Percentiles rank a stretch among this genome's conserved stretches.
Evolutionary conservation across 2,113 vertebrate genomes (phyloP).

Genomic region (Sander lucioperca): DNA sequence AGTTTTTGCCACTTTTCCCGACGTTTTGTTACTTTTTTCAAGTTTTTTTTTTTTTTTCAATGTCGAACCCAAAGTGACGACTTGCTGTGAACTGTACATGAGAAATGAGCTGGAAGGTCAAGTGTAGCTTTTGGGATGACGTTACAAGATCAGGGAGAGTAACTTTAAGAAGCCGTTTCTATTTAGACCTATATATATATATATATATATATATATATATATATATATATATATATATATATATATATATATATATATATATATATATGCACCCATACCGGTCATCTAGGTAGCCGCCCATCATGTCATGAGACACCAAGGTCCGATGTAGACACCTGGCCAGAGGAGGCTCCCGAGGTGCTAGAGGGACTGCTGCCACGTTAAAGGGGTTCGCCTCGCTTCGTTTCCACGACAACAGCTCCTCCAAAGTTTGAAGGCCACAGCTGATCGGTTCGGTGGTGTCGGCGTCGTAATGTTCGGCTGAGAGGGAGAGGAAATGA

Average conservation of each 20-base stretch:
- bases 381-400: slow-evolving; percentile 86
- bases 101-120: not conserved
- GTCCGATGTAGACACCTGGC: slow-evolving; percentile 82
- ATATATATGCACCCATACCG: slow-evolving; percentile 77
- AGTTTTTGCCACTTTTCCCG: too few species aligned
- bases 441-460: slow-evolving; percentile 91
- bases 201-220: not conserved
- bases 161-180: too few species aligned
- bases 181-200: not conserved
- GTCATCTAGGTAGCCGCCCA: slow-evolving; percentile 94
- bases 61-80: too few species aligned
- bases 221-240: not conserved
- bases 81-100: too few species aligned
- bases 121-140: too few species aligned
- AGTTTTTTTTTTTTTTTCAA: too few species aligned
- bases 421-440: slow-evolving; percentile 88
- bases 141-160: too few species aligned
- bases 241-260: too few species aligned
- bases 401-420: slow-evolving; percentile 89
- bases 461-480: slow-evolving; percentile 86
- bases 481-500: slow-evolving; percentile 72
- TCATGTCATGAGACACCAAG: slow-evolving; percentile 96
- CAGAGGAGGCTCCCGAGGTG: slow-evolving; percentile 84
- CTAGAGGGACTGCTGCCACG: slow-evolving; percentile 80
- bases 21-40: too few species aligned